phyloP scores from a whole-genome alignment of 2,113 vertebrate genomes.

The Hylia prasina region DNA sequence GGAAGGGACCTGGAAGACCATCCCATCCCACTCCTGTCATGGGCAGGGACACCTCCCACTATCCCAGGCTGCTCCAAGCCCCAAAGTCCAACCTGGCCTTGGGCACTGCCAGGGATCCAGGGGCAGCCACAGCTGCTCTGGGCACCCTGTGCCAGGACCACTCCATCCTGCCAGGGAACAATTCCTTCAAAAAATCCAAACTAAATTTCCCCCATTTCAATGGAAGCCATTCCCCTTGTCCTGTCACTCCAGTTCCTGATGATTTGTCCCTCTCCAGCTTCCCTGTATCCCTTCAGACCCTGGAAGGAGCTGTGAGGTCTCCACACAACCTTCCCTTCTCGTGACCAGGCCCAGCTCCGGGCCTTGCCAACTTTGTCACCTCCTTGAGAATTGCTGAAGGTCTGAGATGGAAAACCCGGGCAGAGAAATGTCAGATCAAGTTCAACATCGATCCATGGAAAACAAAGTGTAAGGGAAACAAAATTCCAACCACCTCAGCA shows the following conservation, averaged over 20 bases:
- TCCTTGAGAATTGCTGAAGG: not conserved
- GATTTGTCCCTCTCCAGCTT: not conserved
- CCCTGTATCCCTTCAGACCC: not conserved
- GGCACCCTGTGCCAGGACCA: not conserved
- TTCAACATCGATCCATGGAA: not conserved
- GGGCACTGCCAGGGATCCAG: not conserved
- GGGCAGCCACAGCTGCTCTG: not conserved
- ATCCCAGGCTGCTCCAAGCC: not conserved
- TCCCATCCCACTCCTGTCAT: not conserved
- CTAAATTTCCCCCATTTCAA: not conserved
- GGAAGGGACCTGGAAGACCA: not conserved
- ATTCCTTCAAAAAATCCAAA: rapidly evolving
- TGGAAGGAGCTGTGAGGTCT: not conserved
- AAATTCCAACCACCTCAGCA: not conserved
- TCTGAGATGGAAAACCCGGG: not conserved
- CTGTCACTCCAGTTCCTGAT: rapidly evolving
- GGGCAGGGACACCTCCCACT: not conserved
- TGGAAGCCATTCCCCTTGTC: rapidly evolving
- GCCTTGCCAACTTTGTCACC: not conserved
- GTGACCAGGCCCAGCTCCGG: not conserved
- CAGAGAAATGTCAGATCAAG: not conserved
- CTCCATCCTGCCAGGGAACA: not conserved
- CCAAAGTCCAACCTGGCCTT: not conserved
- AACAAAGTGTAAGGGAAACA: not conserved
- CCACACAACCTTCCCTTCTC: not conserved